Percentiles rank a stretch among this genome's conserved stretches.
phyloP scores from a whole-genome alignment of 2,888 invertebrate genomes.

The Apamea monoglypha region DNA sequence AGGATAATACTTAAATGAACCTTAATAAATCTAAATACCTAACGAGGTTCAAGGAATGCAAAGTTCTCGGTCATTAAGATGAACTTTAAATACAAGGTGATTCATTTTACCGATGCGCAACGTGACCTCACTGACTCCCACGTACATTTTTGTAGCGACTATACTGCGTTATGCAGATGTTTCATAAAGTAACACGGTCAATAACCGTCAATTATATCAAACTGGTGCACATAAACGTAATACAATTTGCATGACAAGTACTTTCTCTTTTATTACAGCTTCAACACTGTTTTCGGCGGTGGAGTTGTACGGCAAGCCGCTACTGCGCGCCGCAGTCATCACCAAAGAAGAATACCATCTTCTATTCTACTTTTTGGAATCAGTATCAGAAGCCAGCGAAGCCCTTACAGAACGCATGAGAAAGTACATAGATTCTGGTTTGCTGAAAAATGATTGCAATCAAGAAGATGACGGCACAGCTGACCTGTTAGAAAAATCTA shows the following conservation, averaged over 20 bases:
- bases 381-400: constrained; percentile 87
- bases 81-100: constrained; percentile 82
- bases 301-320: constrained; percentile 91
- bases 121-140: constrained; percentile 77
- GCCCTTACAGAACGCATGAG: constrained; percentile 87
- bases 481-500: constrained; percentile 71
- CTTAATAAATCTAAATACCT: neutral
- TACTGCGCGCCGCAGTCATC: constrained; percentile 88
- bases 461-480: constrained; percentile 73
- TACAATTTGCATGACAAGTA: constrained; percentile 65
- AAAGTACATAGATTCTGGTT: constrained; percentile 88
- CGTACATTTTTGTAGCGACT: constrained; percentile 69
- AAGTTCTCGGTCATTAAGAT: constrained; percentile 80
- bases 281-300: constrained; percentile 91
- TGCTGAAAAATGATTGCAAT: constrained; percentile 79
- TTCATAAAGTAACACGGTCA: constrained; percentile 63
- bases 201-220: constrained; percentile 65
- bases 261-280: constrained; percentile 84
- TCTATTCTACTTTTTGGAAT: constrained; percentile 89
- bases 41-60: constrained; percentile 55
- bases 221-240: constrained; percentile 63
- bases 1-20: neutral
- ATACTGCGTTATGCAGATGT: constrained; percentile 63
- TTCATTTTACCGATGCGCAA: constrained; percentile 74
- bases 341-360: constrained; percentile 89